Conservation (phyloP, 1,140 invertebrate species). For the Rhagoletis zephyria region DNA sequence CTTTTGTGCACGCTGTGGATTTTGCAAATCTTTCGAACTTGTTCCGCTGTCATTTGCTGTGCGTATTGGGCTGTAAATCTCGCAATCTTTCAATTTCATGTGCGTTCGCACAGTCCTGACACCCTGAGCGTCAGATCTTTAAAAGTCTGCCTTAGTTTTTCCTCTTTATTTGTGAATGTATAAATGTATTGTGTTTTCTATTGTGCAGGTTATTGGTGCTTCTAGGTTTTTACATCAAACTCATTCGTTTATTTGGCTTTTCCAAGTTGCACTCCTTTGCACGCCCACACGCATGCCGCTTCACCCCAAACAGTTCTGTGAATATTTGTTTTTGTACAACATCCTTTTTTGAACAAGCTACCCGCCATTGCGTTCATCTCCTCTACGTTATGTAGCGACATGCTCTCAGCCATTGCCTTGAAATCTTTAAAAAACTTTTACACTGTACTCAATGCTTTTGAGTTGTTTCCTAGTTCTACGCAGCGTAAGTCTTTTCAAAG, state of each 20-base stretch:
- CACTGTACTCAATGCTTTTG: neutral
- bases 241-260: neutral
- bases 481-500: constrained; percentile 20
- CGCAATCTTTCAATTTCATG: neutral
- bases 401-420: neutral
- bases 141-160: neutral
- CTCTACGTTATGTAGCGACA: neutral
- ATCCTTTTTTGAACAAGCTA: neutral
- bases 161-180: too few species aligned
- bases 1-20: neutral
- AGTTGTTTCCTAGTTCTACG: neutral
- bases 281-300: neutral
- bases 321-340: neutral
- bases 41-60: neutral
- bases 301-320: neutral
- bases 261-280: neutral
- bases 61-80: neutral
- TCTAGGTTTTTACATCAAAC: neutral
- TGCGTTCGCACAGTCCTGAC: neutral
- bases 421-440: constrained; percentile 22
- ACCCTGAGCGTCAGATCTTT: neutral
- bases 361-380: neutral
- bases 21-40: constrained; percentile 40
- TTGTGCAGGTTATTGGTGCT: neutral
- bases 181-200: neutral